Base-by-base conservation (phyloP, 53 echinoderm and acorn worm genomes). In the Arbacia lixula region DNA sequence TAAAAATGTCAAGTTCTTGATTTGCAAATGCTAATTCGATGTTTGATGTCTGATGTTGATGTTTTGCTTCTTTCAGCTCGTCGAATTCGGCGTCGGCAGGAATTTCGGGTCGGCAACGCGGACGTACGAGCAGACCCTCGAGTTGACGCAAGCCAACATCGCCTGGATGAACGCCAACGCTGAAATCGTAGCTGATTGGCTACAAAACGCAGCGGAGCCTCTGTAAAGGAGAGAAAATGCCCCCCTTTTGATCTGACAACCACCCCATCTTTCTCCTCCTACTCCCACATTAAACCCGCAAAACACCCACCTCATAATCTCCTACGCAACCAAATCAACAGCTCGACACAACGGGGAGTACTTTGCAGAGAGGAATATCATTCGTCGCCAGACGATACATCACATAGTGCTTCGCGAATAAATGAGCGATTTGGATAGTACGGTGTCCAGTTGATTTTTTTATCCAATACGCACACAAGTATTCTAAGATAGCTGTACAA, bases 101-200 rank as follows among this genome's bases (percentile, higher is more conserved):
- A 57, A 86, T 16, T 86, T 95, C n/a, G 92, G 90, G 1, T 75
- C 95, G 0, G 95, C 90, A 12, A 71, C 77, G 22, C 88, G 92
- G 10, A 87, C 95, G 0, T 92, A 92, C 41, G 66, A 88, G 14
- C 95, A 95, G 79, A 34, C 83, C 19, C 40, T 92, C 9, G 95
- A 95, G 71, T 87, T 90, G 39, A 86, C 84, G 17, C 76, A 85
- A 14, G 69, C 66, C 3, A 95, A 95, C 85, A 95, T 95, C 19
- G 88, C 68, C 12, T 95, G 95, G 95, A 95, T 95, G 95, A 46
- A 61, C 0, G 51, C 29, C 20, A 95, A 90, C 33, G 90, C 95
- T 2, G 84, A 72, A 14, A 50, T 22, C 14, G 81, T 88, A 1
- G 90, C 78, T 4, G 21, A 49, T 8, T 92, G 92, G 92, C 71